Evolutionary conservation across 2,113 vertebrate species (phyloP).

Genomic region (Taxidea taxus): DNA sequence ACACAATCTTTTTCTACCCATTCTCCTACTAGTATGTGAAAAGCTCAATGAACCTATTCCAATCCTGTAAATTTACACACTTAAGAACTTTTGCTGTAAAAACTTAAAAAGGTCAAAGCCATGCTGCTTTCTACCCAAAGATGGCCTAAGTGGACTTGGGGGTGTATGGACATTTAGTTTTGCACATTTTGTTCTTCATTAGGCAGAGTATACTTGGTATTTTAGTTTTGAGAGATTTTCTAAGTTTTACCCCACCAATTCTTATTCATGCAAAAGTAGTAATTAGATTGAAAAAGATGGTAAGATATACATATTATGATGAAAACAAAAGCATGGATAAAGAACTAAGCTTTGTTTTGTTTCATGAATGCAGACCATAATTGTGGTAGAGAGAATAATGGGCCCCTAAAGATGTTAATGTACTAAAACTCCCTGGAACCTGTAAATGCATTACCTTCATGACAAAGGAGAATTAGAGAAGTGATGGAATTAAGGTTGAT

Average conservation of each 20-base stretch:
- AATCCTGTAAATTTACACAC: not conserved
- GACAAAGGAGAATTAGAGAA: not conserved
- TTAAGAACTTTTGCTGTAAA: conserved; percentile 34
- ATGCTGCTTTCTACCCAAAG: not conserved
- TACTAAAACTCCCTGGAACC: not conserved
- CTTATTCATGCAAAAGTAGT: not conserved
- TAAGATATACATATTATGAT: not conserved
- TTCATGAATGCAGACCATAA: not conserved
- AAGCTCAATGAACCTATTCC: not conserved
- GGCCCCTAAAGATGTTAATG: not conserved
- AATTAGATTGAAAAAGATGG: not conserved
- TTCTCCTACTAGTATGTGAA: not conserved
- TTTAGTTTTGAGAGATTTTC: conserved; percentile 9
- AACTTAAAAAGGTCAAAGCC: not conserved
- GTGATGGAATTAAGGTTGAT: not conserved
- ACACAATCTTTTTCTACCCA: not conserved
- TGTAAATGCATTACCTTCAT: not conserved
- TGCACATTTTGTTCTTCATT: not conserved
- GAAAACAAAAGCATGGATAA: not conserved
- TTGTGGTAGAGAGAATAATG: not conserved
- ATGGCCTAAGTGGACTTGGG: not conserved
- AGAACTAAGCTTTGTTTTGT: not conserved
- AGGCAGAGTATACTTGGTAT: not conserved
- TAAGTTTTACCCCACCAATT: not conserved
- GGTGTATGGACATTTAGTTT: not conserved